phyloP scores from a whole-genome alignment of 1,140 invertebrate species.

The Papilio glaucus region DNA sequence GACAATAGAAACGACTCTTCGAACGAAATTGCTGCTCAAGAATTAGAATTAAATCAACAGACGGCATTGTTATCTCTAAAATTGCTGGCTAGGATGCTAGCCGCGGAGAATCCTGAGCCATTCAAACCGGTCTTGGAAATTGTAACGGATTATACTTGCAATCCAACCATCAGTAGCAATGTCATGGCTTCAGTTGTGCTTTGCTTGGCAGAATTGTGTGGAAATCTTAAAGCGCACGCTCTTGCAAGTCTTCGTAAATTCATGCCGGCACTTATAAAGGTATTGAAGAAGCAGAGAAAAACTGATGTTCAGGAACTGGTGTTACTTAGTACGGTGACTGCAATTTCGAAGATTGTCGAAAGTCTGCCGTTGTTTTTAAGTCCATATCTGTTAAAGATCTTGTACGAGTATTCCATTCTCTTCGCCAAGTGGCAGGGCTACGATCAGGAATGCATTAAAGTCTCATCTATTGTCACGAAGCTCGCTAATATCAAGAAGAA shows the following conservation, averaged over 20 bases:
- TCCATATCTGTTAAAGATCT: conserved; percentile 91
- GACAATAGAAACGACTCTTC: conserved; percentile 61
- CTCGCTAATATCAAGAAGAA: conserved; percentile 86
- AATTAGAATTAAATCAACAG: conserved; percentile 89
- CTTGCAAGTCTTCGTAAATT: conserved; percentile 89
- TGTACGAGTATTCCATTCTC: conserved; percentile 86
- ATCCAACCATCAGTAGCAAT: conserved; percentile 86
- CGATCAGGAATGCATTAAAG: conserved; percentile 81
- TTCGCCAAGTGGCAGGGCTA: conserved; percentile 79
- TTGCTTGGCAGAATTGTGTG: conserved; percentile 91
- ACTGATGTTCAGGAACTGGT: conserved; percentile 82
- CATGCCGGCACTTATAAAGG: conserved; percentile 90
- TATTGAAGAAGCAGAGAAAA: conserved; percentile 81
- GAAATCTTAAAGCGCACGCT: conserved; percentile 88
- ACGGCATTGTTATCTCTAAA: conserved; percentile 92
- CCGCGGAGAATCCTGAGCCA: conserved; percentile 84
- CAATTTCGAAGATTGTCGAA: conserved; percentile 91
- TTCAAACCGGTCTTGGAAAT: conserved; percentile 87
- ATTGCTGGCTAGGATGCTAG: conserved; percentile 89
- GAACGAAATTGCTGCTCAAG: conserved; percentile 77
- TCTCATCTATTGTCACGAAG: conserved; percentile 84
- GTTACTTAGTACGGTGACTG: conserved; percentile 86
- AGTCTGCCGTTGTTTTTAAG: conserved; percentile 92
- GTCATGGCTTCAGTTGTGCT: conserved; percentile 90
- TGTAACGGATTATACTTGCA: conserved; percentile 85